phyloP scores from a whole-genome alignment of 1,140 invertebrate genomes.

The Drosophila insularis region DNA sequence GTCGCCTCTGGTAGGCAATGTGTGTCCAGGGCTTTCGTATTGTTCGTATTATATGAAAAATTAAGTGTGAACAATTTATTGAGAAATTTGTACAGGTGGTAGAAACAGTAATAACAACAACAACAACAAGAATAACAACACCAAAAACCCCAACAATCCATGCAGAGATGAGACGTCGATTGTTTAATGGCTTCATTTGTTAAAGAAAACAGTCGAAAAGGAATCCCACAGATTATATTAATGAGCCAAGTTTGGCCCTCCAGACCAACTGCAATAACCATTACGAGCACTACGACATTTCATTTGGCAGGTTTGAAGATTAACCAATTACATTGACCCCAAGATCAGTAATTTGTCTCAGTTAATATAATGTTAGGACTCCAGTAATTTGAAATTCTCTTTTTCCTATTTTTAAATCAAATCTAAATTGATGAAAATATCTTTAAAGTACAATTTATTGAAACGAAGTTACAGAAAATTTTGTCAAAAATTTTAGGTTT shows the following conservation, averaged over 20 bases:
- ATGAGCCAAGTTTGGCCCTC: constrained; percentile 60
- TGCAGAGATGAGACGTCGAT: constrained; percentile 50
- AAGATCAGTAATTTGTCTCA: background rate
- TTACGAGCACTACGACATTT: constrained; percentile 3
- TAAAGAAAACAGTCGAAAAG: constrained; percentile 15
- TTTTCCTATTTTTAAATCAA: no score
- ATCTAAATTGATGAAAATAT: no score
- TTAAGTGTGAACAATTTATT: constrained; percentile 80
- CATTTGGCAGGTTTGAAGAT: background rate
- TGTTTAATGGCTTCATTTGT: constrained; percentile 78
- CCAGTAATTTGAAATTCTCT: no score
- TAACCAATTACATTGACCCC: constrained; percentile 2
- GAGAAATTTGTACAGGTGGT: constrained; percentile 79
- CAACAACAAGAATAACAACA: constrained; percentile 7
- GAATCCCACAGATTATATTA: constrained; percentile 58
- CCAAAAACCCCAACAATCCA: constrained; percentile 27
- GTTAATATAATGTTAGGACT: background rate
- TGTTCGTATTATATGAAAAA: constrained; percentile 69
- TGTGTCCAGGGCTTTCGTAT: constrained; percentile 51
- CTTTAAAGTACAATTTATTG: no score
- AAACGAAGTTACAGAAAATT: no score
- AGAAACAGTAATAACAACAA: constrained; percentile 20
- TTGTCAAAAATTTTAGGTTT: no score
- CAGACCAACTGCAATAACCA: constrained; percentile 14
- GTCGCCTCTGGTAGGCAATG: constrained; percentile 13